phyloP scores from a whole-genome alignment of 2,888 invertebrate genomes.

The Odontothrips loti region DNA sequence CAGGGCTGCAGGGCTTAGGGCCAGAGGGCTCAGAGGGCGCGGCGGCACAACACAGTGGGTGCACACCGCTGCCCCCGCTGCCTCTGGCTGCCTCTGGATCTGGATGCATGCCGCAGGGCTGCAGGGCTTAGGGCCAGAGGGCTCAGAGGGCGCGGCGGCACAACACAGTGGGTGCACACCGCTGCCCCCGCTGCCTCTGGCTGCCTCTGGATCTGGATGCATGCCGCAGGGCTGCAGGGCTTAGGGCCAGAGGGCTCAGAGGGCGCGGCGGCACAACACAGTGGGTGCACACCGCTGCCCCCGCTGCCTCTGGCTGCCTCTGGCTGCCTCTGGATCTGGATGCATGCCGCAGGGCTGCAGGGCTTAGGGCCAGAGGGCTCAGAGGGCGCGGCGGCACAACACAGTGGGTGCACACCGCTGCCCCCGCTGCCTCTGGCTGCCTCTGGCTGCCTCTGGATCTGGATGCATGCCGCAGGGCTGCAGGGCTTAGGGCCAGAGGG shows the following conservation, averaged over 20 bases:
- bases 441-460: too few relatives aligned
- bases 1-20: background rate
- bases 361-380: background rate
- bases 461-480: background rate
- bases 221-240: background rate
- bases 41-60: too few relatives aligned
- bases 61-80: too few relatives aligned
- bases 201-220: background rate
- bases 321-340: background rate
- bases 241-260: background rate
- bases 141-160: background rate
- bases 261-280: too few relatives aligned
- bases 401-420: too few relatives aligned
- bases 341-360: background rate
- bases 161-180: too few relatives aligned
- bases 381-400: too few relatives aligned
- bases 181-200: too few relatives aligned
- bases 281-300: too few relatives aligned
- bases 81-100: too few relatives aligned
- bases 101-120: background rate
- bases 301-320: too few relatives aligned
- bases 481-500: background rate
- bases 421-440: too few relatives aligned
- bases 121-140: background rate
- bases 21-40: background rate